A percentile compares a stretch with the other conserved stretches of the same genome.
phyloP scores from a whole-genome alignment of 1,140 invertebrate species.

The Maniola jurtina region DNA sequence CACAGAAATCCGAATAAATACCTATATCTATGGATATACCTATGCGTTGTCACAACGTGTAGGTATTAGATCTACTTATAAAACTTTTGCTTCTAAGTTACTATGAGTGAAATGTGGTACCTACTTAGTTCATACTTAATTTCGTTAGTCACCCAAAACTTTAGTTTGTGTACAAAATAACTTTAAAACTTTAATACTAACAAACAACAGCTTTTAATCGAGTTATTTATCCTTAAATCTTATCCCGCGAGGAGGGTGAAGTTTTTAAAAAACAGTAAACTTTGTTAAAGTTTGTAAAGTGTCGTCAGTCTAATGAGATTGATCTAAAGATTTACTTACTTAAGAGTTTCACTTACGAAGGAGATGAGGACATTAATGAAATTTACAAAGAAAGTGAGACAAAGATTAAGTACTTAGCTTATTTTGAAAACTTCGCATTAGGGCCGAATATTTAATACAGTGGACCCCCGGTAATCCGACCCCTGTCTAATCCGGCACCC shows the following conservation, averaged over 20 bases:
- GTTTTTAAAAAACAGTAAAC: slow-evolving; percentile 30
- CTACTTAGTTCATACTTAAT: too few relatives aligned
- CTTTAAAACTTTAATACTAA: slow-evolving; percentile 21
- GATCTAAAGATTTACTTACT: slow-evolving; percentile 29
- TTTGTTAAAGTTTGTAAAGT: slow-evolving; percentile 25
- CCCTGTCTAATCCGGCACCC: too few relatives aligned
- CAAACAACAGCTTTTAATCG: slow-evolving; percentile 21
- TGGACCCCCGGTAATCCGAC: too few relatives aligned
- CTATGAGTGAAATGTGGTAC: too few relatives aligned
- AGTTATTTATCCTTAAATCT: slow-evolving; percentile 28
- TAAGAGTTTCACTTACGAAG: slow-evolving; percentile 14
- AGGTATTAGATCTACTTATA: too few relatives aligned
- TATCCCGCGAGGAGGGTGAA: slow-evolving; percentile 16
- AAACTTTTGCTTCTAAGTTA: too few relatives aligned
- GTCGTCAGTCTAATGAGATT: slow-evolving; percentile 32
- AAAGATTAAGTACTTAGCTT: background rate
- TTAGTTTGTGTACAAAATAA: slow-evolving; percentile 16
- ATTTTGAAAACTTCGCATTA: too few relatives aligned
- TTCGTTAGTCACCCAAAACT: too few relatives aligned
- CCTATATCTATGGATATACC: too few relatives aligned
- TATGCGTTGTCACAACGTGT: too few relatives aligned
- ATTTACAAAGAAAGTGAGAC: slow-evolving; percentile 8
- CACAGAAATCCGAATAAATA: too few relatives aligned
- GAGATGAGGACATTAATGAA: slow-evolving; percentile 10
- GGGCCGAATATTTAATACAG: too few relatives aligned